A percentile compares a stretch with the other conserved stretches of the same genome.
Conservation (phyloP, 2,113 vertebrate genomes). For the Trichechus manatus region DNA sequence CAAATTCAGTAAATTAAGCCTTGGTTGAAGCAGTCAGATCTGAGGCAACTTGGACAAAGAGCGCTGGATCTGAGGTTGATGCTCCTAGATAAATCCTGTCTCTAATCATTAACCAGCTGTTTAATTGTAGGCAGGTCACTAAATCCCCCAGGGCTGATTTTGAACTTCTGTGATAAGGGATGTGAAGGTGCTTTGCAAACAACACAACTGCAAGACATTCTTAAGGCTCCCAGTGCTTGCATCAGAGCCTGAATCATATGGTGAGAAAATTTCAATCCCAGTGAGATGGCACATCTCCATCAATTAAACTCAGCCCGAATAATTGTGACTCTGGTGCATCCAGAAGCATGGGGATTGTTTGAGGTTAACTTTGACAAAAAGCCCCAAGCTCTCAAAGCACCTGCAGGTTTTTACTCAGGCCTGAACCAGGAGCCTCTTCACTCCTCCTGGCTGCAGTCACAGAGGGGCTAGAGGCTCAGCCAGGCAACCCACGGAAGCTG, state of each 20-base stretch:
- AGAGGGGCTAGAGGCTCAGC: background rate
- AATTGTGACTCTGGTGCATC: background rate
- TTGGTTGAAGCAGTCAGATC: background rate
- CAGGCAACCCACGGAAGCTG: background rate
- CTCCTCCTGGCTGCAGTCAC: background rate
- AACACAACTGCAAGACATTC: conserved; percentile 36
- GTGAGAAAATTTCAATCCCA: conserved; percentile 50
- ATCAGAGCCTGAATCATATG: background rate
- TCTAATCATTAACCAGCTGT: conserved; percentile 56
- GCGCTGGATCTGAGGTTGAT: background rate
- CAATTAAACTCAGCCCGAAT: conserved; percentile 27
- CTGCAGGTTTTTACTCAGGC: background rate
- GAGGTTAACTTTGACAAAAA: background rate
- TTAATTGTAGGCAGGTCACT: background rate
- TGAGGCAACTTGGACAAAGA: conserved; percentile 16
- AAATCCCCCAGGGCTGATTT: conserved; percentile 3
- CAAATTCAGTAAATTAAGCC: background rate
- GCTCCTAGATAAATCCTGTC: conserved; percentile 33
- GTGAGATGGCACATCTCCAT: background rate
- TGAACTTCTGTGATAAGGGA: background rate
- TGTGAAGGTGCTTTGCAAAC: conserved; percentile 25
- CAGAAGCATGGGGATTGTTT: background rate
- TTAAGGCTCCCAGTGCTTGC: background rate
- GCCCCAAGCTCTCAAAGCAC: background rate
- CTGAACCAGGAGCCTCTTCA: background rate